Conservation (phyloP, 2,113 vertebrate species). For the Ardeotis arabs region DNA sequence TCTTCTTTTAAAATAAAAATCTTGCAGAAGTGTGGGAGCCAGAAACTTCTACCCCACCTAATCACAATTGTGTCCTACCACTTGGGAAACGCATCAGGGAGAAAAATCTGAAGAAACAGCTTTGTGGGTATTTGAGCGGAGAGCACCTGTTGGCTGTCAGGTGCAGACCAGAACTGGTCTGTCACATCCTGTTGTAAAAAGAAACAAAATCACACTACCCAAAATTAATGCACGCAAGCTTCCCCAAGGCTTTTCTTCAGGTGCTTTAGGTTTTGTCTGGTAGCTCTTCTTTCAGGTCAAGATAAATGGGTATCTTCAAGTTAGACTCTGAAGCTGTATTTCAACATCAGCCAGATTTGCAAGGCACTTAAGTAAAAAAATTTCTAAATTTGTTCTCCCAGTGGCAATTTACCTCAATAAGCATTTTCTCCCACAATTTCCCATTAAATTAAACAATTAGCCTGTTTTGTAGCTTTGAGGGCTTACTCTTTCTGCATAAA, state of each 20-base stretch:
- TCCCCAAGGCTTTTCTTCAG: slow-evolving; percentile 6
- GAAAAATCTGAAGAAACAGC: slow-evolving; percentile 2
- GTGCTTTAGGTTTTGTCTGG: neutral
- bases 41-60: slow-evolving; percentile 32
- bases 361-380: slow-evolving; percentile 10
- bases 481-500: neutral
- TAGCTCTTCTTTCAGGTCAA: slow-evolving; percentile 22
- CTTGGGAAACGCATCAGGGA: slow-evolving; percentile 19
- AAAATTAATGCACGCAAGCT: neutral
- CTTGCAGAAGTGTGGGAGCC: neutral
- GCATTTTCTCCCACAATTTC: slow-evolving; percentile 2
- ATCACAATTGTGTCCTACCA: neutral
- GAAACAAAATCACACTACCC: neutral
- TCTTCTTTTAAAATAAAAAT: slow-evolving; percentile 13
- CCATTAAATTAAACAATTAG: slow-evolving; percentile 34
- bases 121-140: slow-evolving; percentile 9
- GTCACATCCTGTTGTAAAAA: neutral
- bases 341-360: slow-evolving; percentile 13
- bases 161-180: slow-evolving; percentile 22
- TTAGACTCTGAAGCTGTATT: neutral
- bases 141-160: neutral
- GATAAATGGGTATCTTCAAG: neutral
- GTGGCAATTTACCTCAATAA: slow-evolving; percentile 16
- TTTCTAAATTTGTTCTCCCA: neutral
- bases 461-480: neutral